These are phyloP conservation scores for Megaleporinus macrocephalus DNA, from an alignment of 2,113 vertebrate genomes.

Conservation along the genomic window DNA sequence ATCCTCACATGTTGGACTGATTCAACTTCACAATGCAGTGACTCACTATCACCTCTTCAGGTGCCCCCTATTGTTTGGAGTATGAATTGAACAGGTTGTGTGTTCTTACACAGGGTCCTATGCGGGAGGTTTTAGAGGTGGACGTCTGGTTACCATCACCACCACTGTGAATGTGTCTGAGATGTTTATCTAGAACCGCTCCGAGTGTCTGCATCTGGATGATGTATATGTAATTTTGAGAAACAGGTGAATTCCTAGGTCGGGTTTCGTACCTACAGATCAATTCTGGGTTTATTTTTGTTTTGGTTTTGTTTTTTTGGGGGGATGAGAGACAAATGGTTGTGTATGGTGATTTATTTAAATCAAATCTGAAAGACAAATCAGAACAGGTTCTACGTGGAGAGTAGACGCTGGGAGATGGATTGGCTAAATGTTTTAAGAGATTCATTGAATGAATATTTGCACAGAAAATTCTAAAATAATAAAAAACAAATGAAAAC, in stretches of 20 bases:
- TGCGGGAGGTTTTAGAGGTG: too few species aligned
- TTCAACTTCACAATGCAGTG: too few species aligned
- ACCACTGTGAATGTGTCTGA: too few species aligned
- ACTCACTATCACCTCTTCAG: too few species aligned
- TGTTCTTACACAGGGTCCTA: too few species aligned
- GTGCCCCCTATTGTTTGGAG: too few species aligned
- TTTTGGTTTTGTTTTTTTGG: background rate
- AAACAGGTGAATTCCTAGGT: background rate
- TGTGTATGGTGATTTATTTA: slow-evolving; percentile 1
- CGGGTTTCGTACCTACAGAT: background rate
- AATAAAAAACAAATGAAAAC: background rate
- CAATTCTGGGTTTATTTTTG: background rate
- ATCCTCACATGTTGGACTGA: too few species aligned
- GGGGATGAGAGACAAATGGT: too few species aligned
- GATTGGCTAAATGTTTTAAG: background rate
- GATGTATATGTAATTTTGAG: too few species aligned
- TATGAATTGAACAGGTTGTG: background rate
- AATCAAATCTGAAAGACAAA: background rate
- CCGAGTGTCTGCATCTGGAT: too few species aligned
- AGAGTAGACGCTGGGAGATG: background rate
- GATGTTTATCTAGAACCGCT: too few species aligned
- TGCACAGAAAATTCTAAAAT: background rate
- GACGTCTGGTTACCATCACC: too few species aligned
- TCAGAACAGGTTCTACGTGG: background rate
- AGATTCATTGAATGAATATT: background rate